Evolutionary conservation across 2,113 vertebrate genomes (phyloP).

Genomic region (Oncorhynchus gorbuscha): DNA sequence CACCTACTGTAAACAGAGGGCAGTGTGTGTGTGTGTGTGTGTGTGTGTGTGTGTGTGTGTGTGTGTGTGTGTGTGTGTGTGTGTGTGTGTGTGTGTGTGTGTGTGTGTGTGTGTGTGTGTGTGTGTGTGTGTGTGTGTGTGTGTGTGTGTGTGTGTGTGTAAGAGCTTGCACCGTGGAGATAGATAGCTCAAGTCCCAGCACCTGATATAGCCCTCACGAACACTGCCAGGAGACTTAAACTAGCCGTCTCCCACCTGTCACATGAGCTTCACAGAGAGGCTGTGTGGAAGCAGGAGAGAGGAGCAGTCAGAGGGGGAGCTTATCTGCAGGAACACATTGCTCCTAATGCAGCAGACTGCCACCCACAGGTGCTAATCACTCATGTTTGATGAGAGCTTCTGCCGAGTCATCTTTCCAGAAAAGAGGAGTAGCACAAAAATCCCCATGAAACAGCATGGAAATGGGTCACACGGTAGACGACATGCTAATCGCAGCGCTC

Average conservation of each 20-base stretch:
- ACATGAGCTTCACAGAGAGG: background rate
- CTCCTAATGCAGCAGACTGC: background rate
- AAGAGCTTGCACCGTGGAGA: background rate
- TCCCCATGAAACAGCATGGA: background rate
- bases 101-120: background rate
- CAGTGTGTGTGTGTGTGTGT: background rate
- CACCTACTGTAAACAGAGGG: background rate
- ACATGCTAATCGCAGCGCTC: background rate
- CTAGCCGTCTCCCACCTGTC: background rate
- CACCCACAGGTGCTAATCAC: background rate
- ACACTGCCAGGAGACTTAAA: background rate
- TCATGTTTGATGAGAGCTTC: background rate
- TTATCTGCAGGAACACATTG: conserved; percentile 6
- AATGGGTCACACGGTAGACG: background rate
- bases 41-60: background rate
- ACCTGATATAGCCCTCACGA: background rate
- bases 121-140: background rate
- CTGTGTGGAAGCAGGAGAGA: background rate
- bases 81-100: background rate
- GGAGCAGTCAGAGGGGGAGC: background rate
- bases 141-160: background rate
- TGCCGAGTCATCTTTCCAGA: conserved; percentile 3
- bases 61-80: background rate
- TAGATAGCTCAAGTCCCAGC: background rate
- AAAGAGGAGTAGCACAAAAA: background rate